A percentile compares a stretch with the other conserved stretches of the same genome.
Conservation (phyloP, 2,113 vertebrate species). For the Prionailurus bengalensis region DNA sequence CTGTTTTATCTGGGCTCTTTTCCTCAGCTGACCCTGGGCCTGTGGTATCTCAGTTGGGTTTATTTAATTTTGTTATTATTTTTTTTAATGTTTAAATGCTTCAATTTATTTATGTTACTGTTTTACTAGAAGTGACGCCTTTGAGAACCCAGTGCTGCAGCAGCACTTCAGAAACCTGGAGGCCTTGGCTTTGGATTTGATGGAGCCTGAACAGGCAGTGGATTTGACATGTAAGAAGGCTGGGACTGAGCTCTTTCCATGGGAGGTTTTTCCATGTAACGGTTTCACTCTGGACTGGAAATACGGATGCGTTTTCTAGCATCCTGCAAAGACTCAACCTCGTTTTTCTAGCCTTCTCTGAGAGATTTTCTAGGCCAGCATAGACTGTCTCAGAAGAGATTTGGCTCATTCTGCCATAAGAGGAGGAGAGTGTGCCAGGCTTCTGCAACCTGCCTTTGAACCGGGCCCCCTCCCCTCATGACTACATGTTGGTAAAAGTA, state of each 20-base stretch:
- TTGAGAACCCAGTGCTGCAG: constrained; percentile 97
- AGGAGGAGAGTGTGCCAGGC: background rate
- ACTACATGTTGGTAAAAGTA: background rate
- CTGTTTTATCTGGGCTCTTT: background rate
- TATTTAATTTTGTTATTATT: background rate
- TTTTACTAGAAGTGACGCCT: constrained; percentile 92
- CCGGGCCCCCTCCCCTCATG: background rate
- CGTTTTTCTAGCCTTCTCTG: background rate
- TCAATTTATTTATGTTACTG: background rate
- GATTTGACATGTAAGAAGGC: constrained; percentile 94
- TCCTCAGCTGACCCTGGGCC: background rate
- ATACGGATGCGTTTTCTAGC: background rate
- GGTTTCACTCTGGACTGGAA: background rate
- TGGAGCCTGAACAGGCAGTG: constrained; percentile 92
- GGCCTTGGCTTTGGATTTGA: constrained; percentile 94
- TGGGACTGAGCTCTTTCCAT: background rate
- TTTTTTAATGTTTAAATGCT: background rate
- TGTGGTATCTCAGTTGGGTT: background rate
- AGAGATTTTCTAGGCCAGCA: background rate
- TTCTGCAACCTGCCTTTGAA: background rate
- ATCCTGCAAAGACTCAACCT: background rate
- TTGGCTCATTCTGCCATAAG: background rate
- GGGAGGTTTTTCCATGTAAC: background rate
- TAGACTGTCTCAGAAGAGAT: background rate
- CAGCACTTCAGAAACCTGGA: constrained; percentile 97